Evolutionary conservation across 2,797 vertebrate genomes (phyloP).

Genomic region (Eulemur coronatus): DNA sequence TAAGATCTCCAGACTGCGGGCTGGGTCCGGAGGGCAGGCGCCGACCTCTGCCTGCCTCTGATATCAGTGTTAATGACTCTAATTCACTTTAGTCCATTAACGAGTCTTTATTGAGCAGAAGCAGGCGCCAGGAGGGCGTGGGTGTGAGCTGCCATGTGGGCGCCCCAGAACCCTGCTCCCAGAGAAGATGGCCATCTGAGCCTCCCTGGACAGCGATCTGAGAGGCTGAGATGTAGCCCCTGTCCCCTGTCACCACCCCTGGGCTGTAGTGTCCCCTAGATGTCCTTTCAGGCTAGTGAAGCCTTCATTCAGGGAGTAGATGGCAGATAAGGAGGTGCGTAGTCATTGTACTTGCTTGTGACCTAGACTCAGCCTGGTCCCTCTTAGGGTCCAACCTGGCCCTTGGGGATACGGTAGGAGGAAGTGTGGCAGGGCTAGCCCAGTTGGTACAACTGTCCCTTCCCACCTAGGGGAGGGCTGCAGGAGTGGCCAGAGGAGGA

Average conservation of each 20-base stretch:
- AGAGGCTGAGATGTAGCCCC: not conserved
- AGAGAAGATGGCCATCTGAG: not conserved
- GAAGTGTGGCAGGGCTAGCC: not conserved
- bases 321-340: not conserved
- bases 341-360: not conserved
- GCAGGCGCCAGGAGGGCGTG: constrained; percentile 27
- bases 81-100: constrained; percentile 73
- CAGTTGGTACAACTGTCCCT: not conserved
- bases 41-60: constrained; percentile 8
- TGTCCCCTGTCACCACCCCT: not conserved
- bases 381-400: not conserved
- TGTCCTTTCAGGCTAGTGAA: not conserved
- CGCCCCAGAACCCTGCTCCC: not conserved
- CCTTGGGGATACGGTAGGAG: not conserved
- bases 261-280: not conserved
- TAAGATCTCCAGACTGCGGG: not conserved
- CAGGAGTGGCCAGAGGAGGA: not conserved
- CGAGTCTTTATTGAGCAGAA: constrained; percentile 61
- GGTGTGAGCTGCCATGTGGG: not conserved
- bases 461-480: not conserved
- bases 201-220: not conserved
- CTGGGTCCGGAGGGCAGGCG: not conserved
- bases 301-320: not conserved
- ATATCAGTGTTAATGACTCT: constrained; percentile 55
- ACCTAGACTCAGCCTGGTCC: not conserved